phyloP scores from a whole-genome alignment of 1,140 invertebrate genomes.

The Ridgeia piscesae region DNA sequence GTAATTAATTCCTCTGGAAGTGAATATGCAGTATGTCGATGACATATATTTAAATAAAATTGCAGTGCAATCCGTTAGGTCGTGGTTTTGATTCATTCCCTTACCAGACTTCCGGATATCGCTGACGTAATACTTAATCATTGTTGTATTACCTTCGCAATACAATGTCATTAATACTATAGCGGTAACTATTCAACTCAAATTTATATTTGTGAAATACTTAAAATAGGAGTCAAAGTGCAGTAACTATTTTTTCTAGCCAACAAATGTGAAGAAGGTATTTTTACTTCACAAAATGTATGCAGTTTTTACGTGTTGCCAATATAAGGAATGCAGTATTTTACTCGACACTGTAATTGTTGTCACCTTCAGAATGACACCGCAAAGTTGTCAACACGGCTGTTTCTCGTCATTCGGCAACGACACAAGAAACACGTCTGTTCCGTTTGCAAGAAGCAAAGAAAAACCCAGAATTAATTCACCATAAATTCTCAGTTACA shows the following conservation, averaged over 20 bases:
- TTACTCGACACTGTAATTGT: background rate
- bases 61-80: no score
- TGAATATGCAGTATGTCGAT: no score
- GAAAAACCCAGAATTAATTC: background rate
- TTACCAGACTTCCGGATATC: background rate
- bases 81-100: background rate
- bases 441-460: background rate
- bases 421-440: background rate
- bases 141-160: background rate
- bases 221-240: no score
- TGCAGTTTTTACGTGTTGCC: background rate
- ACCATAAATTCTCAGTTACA: background rate
- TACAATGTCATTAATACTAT: background rate
- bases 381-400: background rate
- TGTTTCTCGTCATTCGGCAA: background rate
- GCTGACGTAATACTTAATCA: background rate
- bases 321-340: background rate
- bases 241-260: no score
- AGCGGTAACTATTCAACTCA: background rate
- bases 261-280: no score
- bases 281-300: background rate
- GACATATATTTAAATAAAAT: no score
- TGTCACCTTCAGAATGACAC: no score
- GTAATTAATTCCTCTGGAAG: no score
- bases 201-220: background rate